Evolutionary conservation across 2,113 vertebrate genomes (phyloP), one percentile per base, ranked within the genome.

Genomic region (Anolis sagrei): DNA sequence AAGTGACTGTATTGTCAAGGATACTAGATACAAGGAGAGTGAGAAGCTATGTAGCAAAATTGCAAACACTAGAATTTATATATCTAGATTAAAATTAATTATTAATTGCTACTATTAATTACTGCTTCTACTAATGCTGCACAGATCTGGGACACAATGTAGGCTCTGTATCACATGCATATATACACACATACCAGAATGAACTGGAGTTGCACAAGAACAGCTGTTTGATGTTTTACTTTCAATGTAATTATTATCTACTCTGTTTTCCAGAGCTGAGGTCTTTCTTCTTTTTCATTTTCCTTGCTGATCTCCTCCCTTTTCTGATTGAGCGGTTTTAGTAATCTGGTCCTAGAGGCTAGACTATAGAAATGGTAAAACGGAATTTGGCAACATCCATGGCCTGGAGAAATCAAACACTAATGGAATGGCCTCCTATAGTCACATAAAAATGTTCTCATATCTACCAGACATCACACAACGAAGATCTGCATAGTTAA

Each of bases 21-120:
- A 58, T 9, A 70, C 11, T 54, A 69, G 29, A 81, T 81, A 70
- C n/a, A 7, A 70, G n/a, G 48, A 54, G 48, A 6, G n/a, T 51
- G 49, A 14, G 64, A 81, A 34, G n/a, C 1, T 54, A 54, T 81
- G n/a, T 25, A 70, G 48, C 25, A 81, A 81, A 81, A 51, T 51
- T 51, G n/a, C 48, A 81, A 18, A 49, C 62, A 81, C 27, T 68
- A 44, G 79, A 6, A 69, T 13, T 69, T 69, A 68, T 49, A 44
- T 69, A 68, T 68, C 29, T 66, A 23, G 29, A 81, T 69, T 68
- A 69, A 81, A 51, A 81, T 49, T 51, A 81, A n/a, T 81, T 32
- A 69, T 34, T 21, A 49, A 81, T 69, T 69, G 23, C 39, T 81
- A 49, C 27, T 27, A 44, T 79, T 61, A 64, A 79, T 79, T 23